Base-by-base conservation (phyloP, 2,797 vertebrate species). In the Pangasius krempfi region DNA sequence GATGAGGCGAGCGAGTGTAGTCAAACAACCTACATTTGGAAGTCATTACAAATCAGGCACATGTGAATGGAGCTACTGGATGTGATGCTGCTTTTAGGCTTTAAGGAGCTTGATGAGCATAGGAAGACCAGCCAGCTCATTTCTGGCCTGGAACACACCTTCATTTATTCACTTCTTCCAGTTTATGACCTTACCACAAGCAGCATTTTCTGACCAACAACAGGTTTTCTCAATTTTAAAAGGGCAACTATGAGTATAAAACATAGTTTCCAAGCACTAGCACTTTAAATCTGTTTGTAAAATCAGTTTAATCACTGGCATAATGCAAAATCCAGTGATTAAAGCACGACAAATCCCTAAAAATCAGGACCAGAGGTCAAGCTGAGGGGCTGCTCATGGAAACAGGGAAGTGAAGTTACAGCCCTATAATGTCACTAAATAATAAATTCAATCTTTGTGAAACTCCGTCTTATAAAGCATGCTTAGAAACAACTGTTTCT, bases 1-100 rank as follows among this genome's bases (percentile, higher is more conserved):
- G 78, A 82, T 68, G 85, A 83, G 85, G 60, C 82, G 80, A 37
- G n/a, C 25, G 60, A 88, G 22, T 64, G 1, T 30, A 62, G 76
- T 90, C 82, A 94, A 93, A 94, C 92, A 91, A 92, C 93, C 93
- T 93, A 94, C 94, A 94, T 95, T 95, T 94, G 94, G 94, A 94
- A 94, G 91, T 94, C 92, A 94, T 96, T 96, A 95, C 85, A 56
- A 90, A 93, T 91, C 90, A 91, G 89, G 90, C 92, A 90, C 92
- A 92, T 92, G 92, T 94, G 93, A 94, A 93, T 93, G 91, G 94
- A 92, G 95, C 93, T 93, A 91, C 92, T 93, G 93, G 90, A 92
- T 89, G 87, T 90, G 94, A 93, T 91, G 91, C 91, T 93, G 92
- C 88, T 86, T 92, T 93, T 93, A 88, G 91, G 93, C 92, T 94